A percentile compares a stretch with the other conserved stretches of the same genome.
Conservation (phyloP, 2,888 invertebrate species). For the Hoplodrina ambigua region DNA sequence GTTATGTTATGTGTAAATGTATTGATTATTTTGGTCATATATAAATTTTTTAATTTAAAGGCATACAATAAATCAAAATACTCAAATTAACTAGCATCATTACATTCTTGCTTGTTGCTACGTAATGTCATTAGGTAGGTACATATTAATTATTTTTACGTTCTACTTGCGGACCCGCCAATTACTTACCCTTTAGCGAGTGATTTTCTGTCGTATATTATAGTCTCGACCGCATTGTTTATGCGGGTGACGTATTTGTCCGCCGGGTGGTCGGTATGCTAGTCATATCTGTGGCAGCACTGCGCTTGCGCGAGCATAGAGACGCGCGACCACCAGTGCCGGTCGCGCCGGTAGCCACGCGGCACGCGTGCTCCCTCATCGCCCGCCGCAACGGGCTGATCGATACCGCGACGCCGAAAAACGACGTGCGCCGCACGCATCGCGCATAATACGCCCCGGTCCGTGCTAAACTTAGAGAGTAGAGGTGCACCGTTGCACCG, state of each 20-base stretch:
- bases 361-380: constrained; percentile 82
- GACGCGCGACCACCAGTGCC: constrained; percentile 81
- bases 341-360: constrained; percentile 87
- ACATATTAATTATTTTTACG: constrained; percentile 5
- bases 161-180: constrained; percentile 13
- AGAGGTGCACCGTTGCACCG: constrained; percentile 83
- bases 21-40: neutral
- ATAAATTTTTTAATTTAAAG: no score
- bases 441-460: constrained; percentile 73
- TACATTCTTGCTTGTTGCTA: neutral
- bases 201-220: constrained; percentile 34
- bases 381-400: constrained; percentile 66
- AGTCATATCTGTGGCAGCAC: constrained; percentile 64
- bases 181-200: constrained; percentile 11
- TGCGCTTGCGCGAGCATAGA: constrained; percentile 82
- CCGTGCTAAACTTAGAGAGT: constrained; percentile 79
- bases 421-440: constrained; percentile 70
- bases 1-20: no score
- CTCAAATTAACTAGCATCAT: neutral
- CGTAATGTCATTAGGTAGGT: neutral
- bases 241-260: constrained; percentile 63
- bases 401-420: constrained; percentile 71
- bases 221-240: constrained; percentile 60
- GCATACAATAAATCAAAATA: neutral
- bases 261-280: constrained; percentile 59